Percentiles rank a stretch among this genome's conserved stretches.
Conservation (phyloP, 1,140 invertebrate genomes). For the Drosophila baimaii region DNA sequence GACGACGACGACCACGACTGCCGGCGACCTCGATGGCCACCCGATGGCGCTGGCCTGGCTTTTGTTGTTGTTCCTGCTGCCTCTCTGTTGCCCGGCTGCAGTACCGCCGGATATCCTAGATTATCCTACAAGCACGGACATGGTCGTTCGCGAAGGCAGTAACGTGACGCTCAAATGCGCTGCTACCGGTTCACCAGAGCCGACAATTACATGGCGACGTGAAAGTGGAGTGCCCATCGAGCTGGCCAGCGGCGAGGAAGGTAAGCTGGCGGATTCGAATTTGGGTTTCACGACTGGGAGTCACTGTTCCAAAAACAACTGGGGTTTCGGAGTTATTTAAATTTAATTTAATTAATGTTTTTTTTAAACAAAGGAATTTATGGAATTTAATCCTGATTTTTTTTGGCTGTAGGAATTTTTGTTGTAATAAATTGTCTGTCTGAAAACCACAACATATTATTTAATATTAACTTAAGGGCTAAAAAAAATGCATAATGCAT, state of each 20-base stretch:
- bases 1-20: constrained; percentile 54
- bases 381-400: too few species aligned
- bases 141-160: constrained; percentile 93
- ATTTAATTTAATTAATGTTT: too few species aligned
- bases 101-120: constrained; percentile 96
- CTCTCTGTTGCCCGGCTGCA: constrained; percentile 84
- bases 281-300: constrained; percentile 15
- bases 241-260: constrained; percentile 84
- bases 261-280: constrained; percentile 62
- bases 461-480: too few species aligned
- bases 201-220: constrained; percentile 93
- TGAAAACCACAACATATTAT: too few species aligned
- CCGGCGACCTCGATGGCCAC: constrained; percentile 62
- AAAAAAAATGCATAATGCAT: background rate
- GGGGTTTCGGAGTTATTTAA: background rate
- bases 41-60: constrained; percentile 23
- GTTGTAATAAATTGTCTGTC: too few species aligned
- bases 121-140: constrained; percentile 93
- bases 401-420: too few species aligned
- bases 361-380: too few species aligned
- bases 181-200: constrained; percentile 93
- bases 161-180: constrained; percentile 94
- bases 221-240: constrained; percentile 89
- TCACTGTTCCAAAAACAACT: constrained; percentile 21
- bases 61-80: constrained; percentile 26